Base-by-base conservation (phyloP, 1,140 invertebrate genomes). In the Bombus ignitus region DNA sequence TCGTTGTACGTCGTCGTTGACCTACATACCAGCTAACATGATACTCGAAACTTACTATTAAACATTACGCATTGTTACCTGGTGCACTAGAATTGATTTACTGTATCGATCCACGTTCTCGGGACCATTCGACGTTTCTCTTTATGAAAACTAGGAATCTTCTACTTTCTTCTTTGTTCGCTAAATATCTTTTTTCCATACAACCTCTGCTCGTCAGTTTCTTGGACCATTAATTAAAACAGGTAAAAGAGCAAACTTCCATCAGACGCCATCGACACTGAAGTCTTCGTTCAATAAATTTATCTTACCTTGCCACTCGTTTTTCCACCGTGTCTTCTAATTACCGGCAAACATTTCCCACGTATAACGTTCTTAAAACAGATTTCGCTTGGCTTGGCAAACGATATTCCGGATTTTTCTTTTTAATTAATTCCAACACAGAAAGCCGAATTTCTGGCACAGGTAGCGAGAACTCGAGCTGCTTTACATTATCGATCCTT, bases 401-500 rank as follows among this genome's bases (percentile, higher is more conserved):
- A n/a, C 37, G n/a, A 78, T 78, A 42, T 25, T 8, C 22, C 8
- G 9, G 6, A 47, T 59, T 65, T 70, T 80, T 82, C 75, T 37
- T 80, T 57, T 76, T 83, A 75, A 75, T 83, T 83, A 83, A 75
- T 10, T 10, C 10, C 13, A 66, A 28, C 32, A 47, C 25, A 28
- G 37, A 39, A 66, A 66, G 22, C 22, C 28, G 59, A 83, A 83
- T 76, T 75, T 74, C 39, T 22, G 22, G 12, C 28, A 28, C 1
- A 66, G 57, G 13, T 37, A 15, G 32, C 13, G 18, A 71, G 39
- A 57, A 59, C 71, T n/a, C 62, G 15, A 9, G 47, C 18, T 53
- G 65, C n/a, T 83, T 78, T 83, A 70, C 74, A 78, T 78, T 83
- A 83, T 83, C 82, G 82, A 83, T 44, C 82, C 35, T 39, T 28